These are phyloP conservation scores for Copidosoma floridanum DNA, from an alignment of 1,140 invertebrate genomes.

Conservation along the genomic window DNA sequence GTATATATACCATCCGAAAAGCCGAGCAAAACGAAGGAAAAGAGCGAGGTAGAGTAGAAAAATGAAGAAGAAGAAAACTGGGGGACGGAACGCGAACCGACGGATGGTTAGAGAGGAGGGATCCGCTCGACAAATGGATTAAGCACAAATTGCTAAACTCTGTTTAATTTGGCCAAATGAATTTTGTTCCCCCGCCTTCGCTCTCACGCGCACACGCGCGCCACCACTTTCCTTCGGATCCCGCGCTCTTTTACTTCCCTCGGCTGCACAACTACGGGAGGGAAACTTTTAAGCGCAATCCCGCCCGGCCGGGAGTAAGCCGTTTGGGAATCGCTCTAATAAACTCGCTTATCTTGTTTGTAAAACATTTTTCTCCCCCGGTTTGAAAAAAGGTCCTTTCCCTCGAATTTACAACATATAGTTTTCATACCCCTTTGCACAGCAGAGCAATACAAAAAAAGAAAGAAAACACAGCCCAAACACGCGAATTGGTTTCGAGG, in stretches of 20 bases:
- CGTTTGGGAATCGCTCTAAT: slow-evolving; percentile 6
- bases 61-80: slow-evolving; percentile 18
- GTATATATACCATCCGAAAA: not conserved
- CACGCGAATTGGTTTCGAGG: too few species aligned
- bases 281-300: slow-evolving; percentile 8
- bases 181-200: slow-evolving; percentile 42
- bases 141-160: slow-evolving; percentile 52
- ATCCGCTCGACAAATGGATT: slow-evolving; percentile 50
- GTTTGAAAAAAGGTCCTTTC: too few species aligned
- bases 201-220: not conserved
- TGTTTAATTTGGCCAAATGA: slow-evolving; percentile 52
- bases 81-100: slow-evolving; percentile 30
- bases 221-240: not conserved
- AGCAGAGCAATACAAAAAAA: too few species aligned
- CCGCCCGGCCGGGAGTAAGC: not conserved
- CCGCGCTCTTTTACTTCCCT: not conserved
- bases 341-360: too few species aligned
- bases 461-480: too few species aligned
- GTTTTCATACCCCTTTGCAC: too few species aligned
- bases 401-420: too few species aligned
- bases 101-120: slow-evolving; percentile 37
- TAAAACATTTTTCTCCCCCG: too few species aligned
- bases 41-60: slow-evolving; percentile 5
- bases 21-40: not conserved
- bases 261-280: not conserved